Evolutionary conservation across 2,888 invertebrate genomes (phyloP), one percentile per base, ranked within the genome.

Genomic region (Troides oblongomaculatus): DNA sequence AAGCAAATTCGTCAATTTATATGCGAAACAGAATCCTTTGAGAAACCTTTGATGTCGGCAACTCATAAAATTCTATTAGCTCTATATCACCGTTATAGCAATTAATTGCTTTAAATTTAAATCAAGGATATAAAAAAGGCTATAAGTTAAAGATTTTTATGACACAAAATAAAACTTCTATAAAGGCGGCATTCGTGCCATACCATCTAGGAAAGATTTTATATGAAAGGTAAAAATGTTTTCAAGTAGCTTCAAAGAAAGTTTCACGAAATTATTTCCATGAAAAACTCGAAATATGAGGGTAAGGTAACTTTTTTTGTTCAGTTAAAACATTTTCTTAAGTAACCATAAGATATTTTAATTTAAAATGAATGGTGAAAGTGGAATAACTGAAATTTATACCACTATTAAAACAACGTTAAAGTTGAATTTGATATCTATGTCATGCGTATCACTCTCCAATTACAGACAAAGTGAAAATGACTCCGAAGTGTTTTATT

Each of bases 1-100:
- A 89, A 83, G 89, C 87, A 91, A 92, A 91, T 92, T 89, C 86
- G 85, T 89, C 91, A 91, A 92, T 92, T 90, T 91, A 90, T 91
- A 92, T 92, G 91, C 92, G 90, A 87, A 86, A 84, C 89, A 86
- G 83, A 76, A 79, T 85, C 87, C 87, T 89, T 89, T 58, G 46
- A 62, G 58, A 46, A 63, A 58, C 57, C 30, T 30, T 62, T 83
- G 84, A 81, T 84, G 84, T 84, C 80, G 83, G 80, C 78, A 80
- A 75, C 78, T 76, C 76, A 74, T 76, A 78, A 80, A 81, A 80
- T 78, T 79, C 77, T 76, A 80, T 81, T 78, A 78, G 75, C 74
- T 75, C 75, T 70, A 56, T 64, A 69, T 72, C 64, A 64, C 67
- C 58, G 66, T 69, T 53, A 36, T 62, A 64, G 39, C 71, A 66